A percentile compares a stretch with the other conserved stretches of the same genome.
Evolutionary conservation across 2,113 vertebrate species (phyloP).

Genomic region (Neofelis nebulosa): DNA sequence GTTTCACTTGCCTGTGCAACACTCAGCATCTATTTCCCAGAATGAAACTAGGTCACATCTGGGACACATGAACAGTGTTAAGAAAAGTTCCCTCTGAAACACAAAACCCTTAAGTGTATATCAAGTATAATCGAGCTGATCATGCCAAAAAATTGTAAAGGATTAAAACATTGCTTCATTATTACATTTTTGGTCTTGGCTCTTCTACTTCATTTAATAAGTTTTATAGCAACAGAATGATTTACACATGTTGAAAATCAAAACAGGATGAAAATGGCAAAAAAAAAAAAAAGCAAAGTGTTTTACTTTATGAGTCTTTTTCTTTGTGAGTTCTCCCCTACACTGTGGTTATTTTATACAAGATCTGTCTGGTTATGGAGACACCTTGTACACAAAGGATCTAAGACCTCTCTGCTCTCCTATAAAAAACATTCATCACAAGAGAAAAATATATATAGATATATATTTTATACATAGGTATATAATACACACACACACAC

Average conservation of each 20-base stretch:
- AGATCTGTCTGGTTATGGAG: neutral
- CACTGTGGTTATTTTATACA: neutral
- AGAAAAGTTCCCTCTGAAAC: conserved; percentile 46
- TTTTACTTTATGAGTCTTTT: neutral
- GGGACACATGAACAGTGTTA: conserved; percentile 54
- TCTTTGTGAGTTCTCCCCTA: conserved; percentile 4
- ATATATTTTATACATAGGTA: too few relatives aligned
- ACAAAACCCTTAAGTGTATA: conserved; percentile 32
- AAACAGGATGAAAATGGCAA: conserved; percentile 2
- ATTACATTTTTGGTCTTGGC: neutral
- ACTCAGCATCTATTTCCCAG: conserved; percentile 57
- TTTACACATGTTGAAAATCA: conserved; percentile 40
- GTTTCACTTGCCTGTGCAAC: conserved; percentile 38
- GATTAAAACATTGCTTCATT: conserved; percentile 46
- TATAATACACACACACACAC: neutral
- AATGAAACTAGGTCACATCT: conserved; percentile 79
- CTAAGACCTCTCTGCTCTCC: neutral
- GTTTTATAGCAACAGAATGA: conserved; percentile 28
- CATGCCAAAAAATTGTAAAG: conserved; percentile 33
- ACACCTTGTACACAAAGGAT: neutral
- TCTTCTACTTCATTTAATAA: conserved; percentile 42
- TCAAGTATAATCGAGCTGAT: conserved; percentile 40
- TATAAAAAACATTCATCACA: neutral
- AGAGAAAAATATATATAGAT: neutral
- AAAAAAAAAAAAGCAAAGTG: neutral